phyloP scores from a whole-genome alignment of 2,113 vertebrate genomes.

The Hepsetus odoe region DNA sequence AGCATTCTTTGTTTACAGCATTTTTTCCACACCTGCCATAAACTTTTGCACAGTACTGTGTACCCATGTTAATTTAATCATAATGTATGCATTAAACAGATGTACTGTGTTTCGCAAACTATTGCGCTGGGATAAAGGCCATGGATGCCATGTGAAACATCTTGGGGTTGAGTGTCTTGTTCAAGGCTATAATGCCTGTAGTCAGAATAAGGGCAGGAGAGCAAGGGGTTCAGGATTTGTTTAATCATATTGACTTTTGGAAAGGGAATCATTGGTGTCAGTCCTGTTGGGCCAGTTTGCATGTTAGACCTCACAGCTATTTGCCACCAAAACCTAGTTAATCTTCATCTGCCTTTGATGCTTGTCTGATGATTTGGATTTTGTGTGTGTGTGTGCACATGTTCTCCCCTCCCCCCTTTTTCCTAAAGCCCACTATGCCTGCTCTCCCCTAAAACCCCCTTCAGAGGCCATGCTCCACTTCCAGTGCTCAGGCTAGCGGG shows the following conservation, averaged over 20 bases:
- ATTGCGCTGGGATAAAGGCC: not conserved
- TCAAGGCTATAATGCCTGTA: not conserved
- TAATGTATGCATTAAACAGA: not conserved
- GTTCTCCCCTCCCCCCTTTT: conserved; percentile 7
- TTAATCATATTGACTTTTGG: not conserved
- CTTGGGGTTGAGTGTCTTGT: not conserved
- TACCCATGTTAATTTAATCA: not conserved
- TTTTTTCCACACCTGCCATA: too few relatives aligned
- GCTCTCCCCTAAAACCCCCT: not conserved
- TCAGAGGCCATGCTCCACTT: conserved; percentile 47
- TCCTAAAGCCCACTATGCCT: conserved; percentile 14
- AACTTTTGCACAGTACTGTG: too few relatives aligned
- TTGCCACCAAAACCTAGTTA: not conserved
- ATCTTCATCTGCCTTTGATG: not conserved
- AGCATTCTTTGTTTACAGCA: too few relatives aligned
- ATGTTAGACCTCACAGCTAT: too few relatives aligned
- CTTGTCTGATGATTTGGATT: not conserved
- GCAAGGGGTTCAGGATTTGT: too few relatives aligned
- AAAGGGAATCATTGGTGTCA: too few relatives aligned
- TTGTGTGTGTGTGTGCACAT: not conserved
- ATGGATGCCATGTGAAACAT: not conserved
- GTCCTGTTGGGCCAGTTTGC: too few relatives aligned
- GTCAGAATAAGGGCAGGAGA: not conserved
- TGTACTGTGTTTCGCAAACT: not conserved
- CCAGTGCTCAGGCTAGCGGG: conserved; percentile 32